These are phyloP conservation scores for Motacilla alba DNA, from an alignment of 2,113 vertebrate species.

Conservation along the genomic window DNA sequence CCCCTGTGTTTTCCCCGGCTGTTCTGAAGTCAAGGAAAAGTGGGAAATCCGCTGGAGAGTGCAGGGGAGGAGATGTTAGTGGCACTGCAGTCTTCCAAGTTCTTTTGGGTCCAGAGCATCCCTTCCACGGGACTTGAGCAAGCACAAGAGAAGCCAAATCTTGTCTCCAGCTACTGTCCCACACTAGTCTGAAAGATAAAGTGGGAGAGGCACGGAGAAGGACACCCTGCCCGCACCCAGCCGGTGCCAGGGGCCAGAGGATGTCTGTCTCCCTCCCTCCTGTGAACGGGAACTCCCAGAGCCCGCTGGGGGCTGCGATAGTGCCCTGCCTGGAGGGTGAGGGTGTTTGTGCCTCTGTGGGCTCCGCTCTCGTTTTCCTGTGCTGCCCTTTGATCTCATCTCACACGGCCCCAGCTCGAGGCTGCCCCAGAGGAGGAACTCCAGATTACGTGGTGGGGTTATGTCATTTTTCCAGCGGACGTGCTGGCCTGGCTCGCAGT, in stretches of 20 bases:
- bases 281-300: conserved; percentile 13
- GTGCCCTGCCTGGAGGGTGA: background rate
- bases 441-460: conserved; percentile 37
- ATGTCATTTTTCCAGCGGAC: conserved; percentile 65
- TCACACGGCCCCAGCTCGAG: background rate
- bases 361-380: conserved; percentile 9
- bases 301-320: background rate
- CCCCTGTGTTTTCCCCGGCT: rapidly evolving
- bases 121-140: background rate
- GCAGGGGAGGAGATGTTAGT: background rate
- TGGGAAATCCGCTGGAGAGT: background rate
- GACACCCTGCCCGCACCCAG: background rate
- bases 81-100: background rate
- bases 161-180: background rate
- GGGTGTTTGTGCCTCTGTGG: conserved; percentile 32
- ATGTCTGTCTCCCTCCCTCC: conserved; percentile 42
- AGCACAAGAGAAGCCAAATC: background rate
- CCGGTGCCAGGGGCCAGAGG: background rate
- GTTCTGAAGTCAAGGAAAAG: background rate
- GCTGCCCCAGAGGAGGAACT: conserved; percentile 38
- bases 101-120: background rate
- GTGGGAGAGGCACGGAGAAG: background rate
- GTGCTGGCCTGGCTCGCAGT: background rate
- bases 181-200: background rate
- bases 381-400: conserved; percentile 55